Percentiles rank a stretch among this genome's conserved stretches.
phyloP scores from a whole-genome alignment of 2,797 vertebrate species.

The Scleropages formosus region DNA sequence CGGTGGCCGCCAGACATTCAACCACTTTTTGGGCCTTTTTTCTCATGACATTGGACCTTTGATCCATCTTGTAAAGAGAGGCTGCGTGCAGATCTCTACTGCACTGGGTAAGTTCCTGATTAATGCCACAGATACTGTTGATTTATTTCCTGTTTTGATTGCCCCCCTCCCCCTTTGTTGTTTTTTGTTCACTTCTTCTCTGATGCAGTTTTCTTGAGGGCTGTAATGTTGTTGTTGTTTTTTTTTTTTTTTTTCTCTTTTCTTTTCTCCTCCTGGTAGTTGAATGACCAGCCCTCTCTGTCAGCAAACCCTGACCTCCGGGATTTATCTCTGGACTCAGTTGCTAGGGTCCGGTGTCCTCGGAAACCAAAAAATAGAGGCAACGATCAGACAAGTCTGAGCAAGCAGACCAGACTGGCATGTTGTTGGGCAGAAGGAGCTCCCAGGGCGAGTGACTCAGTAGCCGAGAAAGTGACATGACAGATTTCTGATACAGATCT shows the following conservation, averaged over 20 bases:
- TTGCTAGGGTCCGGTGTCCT: constrained; percentile 65
- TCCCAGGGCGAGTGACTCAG: constrained; percentile 42
- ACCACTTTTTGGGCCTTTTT: too few relatives aligned
- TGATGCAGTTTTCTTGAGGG: too few relatives aligned
- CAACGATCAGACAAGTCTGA: constrained; percentile 59
- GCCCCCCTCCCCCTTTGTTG: too few relatives aligned
- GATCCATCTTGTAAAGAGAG: neutral
- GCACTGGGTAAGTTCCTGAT: constrained; percentile 55
- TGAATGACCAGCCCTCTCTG: constrained; percentile 25
- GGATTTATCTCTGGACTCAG: constrained; percentile 62
- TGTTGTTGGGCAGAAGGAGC: constrained; percentile 39
- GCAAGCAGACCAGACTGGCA: constrained; percentile 53
- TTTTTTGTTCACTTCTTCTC: too few relatives aligned
- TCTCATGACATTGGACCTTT: neutral
- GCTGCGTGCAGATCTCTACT: neutral
- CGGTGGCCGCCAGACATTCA: too few relatives aligned
- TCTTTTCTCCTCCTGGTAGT: constrained; percentile 59
- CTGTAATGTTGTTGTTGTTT: constrained; percentile 45
- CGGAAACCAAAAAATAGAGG: constrained; percentile 48
- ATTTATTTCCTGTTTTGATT: constrained; percentile 73
- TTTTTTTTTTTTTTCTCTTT: constrained; percentile 53
- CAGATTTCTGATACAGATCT: constrained; percentile 33
- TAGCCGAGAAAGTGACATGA: constrained; percentile 28
- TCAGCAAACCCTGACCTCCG: constrained; percentile 56
- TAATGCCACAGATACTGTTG: constrained; percentile 64